Evolutionary conservation across 2,888 invertebrate genomes (phyloP), one percentile per base, ranked within the genome.

Genomic region (Andrena minutula): DNA sequence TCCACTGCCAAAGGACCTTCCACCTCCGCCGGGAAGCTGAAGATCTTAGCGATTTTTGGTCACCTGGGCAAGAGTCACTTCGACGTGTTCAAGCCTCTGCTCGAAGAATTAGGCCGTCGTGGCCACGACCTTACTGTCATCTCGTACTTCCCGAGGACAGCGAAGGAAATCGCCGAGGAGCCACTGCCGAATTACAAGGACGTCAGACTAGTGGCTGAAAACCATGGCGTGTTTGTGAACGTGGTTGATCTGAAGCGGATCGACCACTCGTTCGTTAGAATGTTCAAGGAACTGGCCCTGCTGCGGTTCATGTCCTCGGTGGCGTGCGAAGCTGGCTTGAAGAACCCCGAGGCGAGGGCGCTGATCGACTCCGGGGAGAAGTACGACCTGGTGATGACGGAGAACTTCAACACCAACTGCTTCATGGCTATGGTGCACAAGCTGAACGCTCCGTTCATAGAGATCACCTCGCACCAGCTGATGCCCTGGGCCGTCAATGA

Each of bases 321-420:
- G 8, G 92, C 93, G 71, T 95, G 95, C 87, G 91, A 94, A 82
- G 86, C 88, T 0, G 88, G 94, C 85, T 84, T 95, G 26, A 91
- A 89, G 8, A 94, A 94, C 79, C 86, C 93, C 23, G 83, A 90
- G 75, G 94, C 95, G 0, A 56, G 56, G 7, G 23, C 80, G 47
- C 3, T 83, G 70, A 4, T 82, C 0, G 75, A 72, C 0, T 79
- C 88, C 7, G 73, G 86, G 0, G 47, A 80, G 28, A 95, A 95
- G 65, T 97, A 95, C 89, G 97, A 97, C 92, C 92, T 97, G 0
- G 94, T 97, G 6, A 91, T 97, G 0, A 94, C 96, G 71, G 97
- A 97, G 93, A 95, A 95, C 75, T 97, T 97, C 90, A 96, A 96
- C 85, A 95, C 95, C 66, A 96, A 97, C 89, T 97, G 97, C 91